A percentile compares a stretch with the other conserved stretches of the same genome.
Evolutionary conservation across 1,140 invertebrate species (phyloP).

Genomic region (Archivesica marissinica): DNA sequence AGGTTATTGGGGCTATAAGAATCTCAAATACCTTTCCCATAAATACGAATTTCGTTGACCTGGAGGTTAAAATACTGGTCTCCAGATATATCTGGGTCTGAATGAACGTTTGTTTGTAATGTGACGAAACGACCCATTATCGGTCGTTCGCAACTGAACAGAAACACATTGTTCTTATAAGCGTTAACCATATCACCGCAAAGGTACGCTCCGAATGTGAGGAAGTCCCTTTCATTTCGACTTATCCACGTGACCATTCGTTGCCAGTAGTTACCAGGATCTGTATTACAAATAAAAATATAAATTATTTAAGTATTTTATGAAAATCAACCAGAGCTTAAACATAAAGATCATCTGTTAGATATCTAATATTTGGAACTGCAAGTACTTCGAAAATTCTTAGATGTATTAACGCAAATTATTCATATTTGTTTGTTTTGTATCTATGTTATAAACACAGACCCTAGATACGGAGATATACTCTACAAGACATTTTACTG

Average conservation of each 20-base stretch:
- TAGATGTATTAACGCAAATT: too few species aligned
- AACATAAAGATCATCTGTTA: too few species aligned
- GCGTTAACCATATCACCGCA: conserved; percentile 17
- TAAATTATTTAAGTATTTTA: too few species aligned
- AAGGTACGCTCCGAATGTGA: conserved; percentile 13
- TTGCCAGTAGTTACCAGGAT: neutral
- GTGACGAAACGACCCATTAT: neutral
- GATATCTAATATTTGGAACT: too few species aligned
- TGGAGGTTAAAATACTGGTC: neutral
- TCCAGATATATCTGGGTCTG: neutral
- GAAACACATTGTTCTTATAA: neutral
- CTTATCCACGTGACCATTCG: conserved; percentile 22
- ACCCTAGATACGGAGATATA: too few species aligned
- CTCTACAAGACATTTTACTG: too few species aligned
- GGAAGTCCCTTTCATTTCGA: neutral
- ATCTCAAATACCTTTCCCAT: conserved; percentile 6
- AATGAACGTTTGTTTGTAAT: conserved; percentile 18
- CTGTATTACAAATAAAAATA: neutral
- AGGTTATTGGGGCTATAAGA: neutral
- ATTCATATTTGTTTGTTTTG: too few species aligned
- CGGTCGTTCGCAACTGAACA: neutral
- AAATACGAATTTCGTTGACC: neutral
- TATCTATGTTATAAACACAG: too few species aligned
- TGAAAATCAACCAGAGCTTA: too few species aligned
- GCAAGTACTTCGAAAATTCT: too few species aligned